Evolutionary conservation across 2,888 invertebrate genomes (phyloP), one percentile per base, ranked within the genome.

Genomic region (Margaritifera margaritifera): DNA sequence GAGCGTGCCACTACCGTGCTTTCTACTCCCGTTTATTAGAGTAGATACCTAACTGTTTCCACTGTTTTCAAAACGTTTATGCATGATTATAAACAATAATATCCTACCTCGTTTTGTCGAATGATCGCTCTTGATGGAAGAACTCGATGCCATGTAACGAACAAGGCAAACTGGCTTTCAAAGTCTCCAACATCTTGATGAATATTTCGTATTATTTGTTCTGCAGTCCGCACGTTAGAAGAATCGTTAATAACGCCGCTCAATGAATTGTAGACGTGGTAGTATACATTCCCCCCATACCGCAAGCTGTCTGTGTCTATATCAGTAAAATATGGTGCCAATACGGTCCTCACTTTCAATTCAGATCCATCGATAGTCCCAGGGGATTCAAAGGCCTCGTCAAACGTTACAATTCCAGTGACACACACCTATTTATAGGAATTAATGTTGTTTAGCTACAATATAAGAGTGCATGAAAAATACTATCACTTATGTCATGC

Each of bases 71-170:
- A 27, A 27, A 27, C 4, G 27, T 27, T 27, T 4, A 27, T 27
- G 4, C 27, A 27, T 27, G 27, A 2, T 27, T 27, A 27, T 27
- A 27, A 27, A 27, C 27, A 4, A 4, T 27, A 27, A 27, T 4
- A 27, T 27, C 27, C 52, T 57, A 67, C 67, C n/a, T 54, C 52
- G 1, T 6, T 25, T 19, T 57, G n/a, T 8, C 57, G 24, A 20
- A 56, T 62, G 18, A 24, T 51, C 3, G 58, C 51, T 27, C 57
- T 56, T 15, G 22, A 55, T 11, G 67, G 62, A 27, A 51, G 54
- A 4, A 62, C 57, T n/a, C 22, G n/a, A 31, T 62, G 6, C 67
- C 67, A 67, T 6, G 67, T 67, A 8, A 59, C 62, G 25, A 67
- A 67, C 55, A 67, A n/a, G 1, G 62, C 60, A 52, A 57, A 67